A percentile compares a stretch with the other conserved stretches of the same genome.
Evolutionary conservation across 2,888 invertebrate species (phyloP).

Genomic region (Leucoma salicis): DNA sequence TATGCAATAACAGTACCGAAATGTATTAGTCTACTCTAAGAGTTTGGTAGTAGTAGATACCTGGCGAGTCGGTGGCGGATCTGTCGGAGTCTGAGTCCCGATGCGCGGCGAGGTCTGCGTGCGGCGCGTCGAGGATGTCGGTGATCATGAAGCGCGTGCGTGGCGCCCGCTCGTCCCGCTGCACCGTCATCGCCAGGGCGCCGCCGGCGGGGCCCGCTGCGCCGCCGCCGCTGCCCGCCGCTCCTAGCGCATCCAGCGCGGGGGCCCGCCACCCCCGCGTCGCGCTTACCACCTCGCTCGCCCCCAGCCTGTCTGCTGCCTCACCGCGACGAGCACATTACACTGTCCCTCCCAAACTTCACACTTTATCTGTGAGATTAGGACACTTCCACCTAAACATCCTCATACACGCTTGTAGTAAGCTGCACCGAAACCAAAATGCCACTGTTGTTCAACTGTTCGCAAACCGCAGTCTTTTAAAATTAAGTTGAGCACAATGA

Average conservation of each 20-base stretch:
- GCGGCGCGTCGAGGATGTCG: constrained; percentile 87
- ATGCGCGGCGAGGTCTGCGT: constrained; percentile 81
- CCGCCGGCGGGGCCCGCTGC: constrained; percentile 69
- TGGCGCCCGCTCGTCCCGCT: constrained; percentile 87
- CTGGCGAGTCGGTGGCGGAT: constrained; percentile 82
- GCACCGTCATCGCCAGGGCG: constrained; percentile 83
- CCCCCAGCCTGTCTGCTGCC: constrained; percentile 53
- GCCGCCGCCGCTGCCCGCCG: constrained; percentile 58
- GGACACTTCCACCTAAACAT: constrained; percentile 9
- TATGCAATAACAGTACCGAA: too few species aligned
- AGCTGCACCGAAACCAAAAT: too few species aligned
- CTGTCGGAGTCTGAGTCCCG: constrained; percentile 81
- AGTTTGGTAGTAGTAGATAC: too few species aligned
- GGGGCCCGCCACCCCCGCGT: constrained; percentile 53
- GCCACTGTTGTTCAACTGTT: too few species aligned
- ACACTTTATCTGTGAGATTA: constrained; percentile 3
- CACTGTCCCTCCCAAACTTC: constrained; percentile 12
- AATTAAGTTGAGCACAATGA: too few species aligned
- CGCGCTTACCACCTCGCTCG: constrained; percentile 55
- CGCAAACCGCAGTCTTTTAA: constrained; percentile 4
- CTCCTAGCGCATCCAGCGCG: constrained; percentile 67
- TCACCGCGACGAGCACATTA: constrained; percentile 40
- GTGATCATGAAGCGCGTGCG: constrained; percentile 95
- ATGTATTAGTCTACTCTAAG: too few species aligned
- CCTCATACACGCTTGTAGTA: background rate